Percentiles rank a stretch among this genome's conserved stretches.
These are phyloP conservation scores for Cosmopolites sordidus DNA, from an alignment of 2,888 invertebrate species.

Conservation along the genomic window DNA sequence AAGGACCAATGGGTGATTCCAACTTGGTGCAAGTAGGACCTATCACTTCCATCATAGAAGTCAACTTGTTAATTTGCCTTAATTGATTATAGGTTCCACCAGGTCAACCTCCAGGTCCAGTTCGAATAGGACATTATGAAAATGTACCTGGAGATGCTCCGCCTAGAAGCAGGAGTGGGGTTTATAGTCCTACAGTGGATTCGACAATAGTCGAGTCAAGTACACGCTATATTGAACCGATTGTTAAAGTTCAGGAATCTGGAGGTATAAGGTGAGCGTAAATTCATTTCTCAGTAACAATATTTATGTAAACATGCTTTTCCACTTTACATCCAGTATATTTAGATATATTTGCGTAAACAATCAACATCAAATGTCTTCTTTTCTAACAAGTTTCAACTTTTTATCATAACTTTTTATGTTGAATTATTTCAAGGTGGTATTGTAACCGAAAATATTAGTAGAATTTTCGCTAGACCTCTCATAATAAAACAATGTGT, in stretches of 20 bases:
- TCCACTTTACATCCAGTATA: too few relatives aligned
- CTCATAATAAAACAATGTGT: too few relatives aligned
- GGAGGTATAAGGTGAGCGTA: conserved; percentile 23
- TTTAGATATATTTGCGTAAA: too few relatives aligned
- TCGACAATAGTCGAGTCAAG: conserved; percentile 39
- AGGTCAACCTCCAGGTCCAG: conserved; percentile 15
- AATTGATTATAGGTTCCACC: conserved; percentile 14
- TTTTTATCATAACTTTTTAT: too few relatives aligned
- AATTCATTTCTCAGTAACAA: too few relatives aligned
- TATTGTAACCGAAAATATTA: too few relatives aligned
- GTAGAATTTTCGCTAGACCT: too few relatives aligned
- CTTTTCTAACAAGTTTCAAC: too few relatives aligned
- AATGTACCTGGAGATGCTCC: conserved; percentile 45
- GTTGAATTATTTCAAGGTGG: too few relatives aligned
- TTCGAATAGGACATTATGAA: conserved; percentile 50
- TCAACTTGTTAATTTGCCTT: neutral
- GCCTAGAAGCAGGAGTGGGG: conserved; percentile 48
- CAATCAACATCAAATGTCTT: too few relatives aligned
- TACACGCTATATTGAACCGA: conserved; percentile 42
- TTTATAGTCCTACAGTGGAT: conserved; percentile 51
- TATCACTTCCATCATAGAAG: too few relatives aligned
- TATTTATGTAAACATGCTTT: too few relatives aligned
- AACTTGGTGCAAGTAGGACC: conserved; percentile 43
- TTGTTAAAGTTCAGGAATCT: conserved; percentile 42
- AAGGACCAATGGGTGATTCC: conserved; percentile 55